A percentile compares a stretch with the other conserved stretches of the same genome.
These are phyloP conservation scores for Pogonocichla stellata DNA, from an alignment of 2,113 vertebrate genomes.

Conservation along the genomic window DNA sequence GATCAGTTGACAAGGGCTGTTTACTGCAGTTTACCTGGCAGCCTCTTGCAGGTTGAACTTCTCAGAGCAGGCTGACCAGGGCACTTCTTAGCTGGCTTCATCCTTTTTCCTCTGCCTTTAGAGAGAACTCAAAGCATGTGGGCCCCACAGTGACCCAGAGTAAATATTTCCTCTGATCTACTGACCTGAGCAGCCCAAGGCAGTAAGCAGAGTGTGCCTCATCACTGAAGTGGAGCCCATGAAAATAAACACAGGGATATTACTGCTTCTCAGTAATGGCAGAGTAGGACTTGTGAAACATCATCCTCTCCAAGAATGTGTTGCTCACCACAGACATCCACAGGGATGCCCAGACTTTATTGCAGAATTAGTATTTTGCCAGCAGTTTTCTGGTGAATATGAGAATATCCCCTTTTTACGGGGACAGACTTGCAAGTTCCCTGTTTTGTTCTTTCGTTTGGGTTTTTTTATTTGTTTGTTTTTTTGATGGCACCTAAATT, in stretches of 20 bases:
- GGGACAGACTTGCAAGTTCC: not conserved
- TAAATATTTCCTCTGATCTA: constrained; percentile 22
- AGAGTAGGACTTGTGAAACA: constrained; percentile 18
- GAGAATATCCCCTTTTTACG: not conserved
- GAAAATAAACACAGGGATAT: constrained; percentile 62
- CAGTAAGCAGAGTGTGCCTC: not conserved
- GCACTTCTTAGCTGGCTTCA: not conserved
- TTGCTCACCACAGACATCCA: not conserved
- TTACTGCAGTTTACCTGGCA: not conserved
- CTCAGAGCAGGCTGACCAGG: not conserved
- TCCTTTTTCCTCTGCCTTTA: not conserved
- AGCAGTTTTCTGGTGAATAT: not conserved
- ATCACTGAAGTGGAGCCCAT: constrained; percentile 18
- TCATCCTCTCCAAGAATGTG: not conserved
- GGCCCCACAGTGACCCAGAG: not conserved
- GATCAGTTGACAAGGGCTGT: not conserved
- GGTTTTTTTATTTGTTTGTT: not conserved
- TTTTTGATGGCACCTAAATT: not conserved
- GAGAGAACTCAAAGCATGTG: not conserved
- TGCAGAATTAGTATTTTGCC: not conserved
- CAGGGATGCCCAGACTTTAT: not conserved
- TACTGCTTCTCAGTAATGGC: constrained; percentile 43
- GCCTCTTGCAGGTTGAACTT: not conserved
- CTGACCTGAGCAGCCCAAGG: constrained; percentile 1
- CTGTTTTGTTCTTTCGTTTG: not conserved